Percentiles rank a stretch among this genome's conserved stretches.
These are phyloP conservation scores for Condylura cristata DNA, from an alignment of 2,113 vertebrate genomes.

Conservation along the genomic window DNA sequence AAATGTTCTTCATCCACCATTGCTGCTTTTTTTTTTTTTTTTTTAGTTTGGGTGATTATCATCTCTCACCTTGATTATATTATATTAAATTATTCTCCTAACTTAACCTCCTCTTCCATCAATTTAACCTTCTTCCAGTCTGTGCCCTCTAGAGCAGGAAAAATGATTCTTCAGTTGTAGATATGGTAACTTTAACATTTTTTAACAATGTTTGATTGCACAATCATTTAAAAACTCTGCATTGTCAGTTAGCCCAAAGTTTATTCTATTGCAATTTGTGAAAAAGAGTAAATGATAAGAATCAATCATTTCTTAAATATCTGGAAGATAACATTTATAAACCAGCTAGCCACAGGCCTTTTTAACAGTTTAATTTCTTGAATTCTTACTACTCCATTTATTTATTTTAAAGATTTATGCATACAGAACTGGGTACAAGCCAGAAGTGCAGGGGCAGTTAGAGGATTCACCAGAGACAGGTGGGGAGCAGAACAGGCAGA, in stretches of 20 bases:
- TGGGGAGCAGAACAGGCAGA: too few relatives aligned
- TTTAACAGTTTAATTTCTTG: not conserved
- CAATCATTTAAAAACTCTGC: not conserved
- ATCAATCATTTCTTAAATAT: constrained; percentile 14
- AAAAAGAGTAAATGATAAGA: not conserved
- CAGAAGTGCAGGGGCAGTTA: too few relatives aligned
- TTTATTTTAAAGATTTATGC: too few relatives aligned
- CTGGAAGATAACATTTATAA: not conserved
- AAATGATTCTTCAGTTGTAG: not conserved
- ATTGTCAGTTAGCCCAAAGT: not conserved
- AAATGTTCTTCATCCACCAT: not conserved
- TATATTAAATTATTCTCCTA: not conserved
- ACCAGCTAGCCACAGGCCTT: not conserved
- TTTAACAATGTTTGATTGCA: not conserved
- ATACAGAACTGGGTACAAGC: too few relatives aligned
- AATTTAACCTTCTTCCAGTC: not conserved
- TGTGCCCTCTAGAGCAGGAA: too few relatives aligned
- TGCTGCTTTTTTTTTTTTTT: not conserved
- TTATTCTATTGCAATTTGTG: not conserved
- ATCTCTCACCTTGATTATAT: not conserved
- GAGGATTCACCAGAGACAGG: too few relatives aligned
- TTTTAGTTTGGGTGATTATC: not conserved
- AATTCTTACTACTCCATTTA: not conserved
- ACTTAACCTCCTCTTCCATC: not conserved
- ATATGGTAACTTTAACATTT: not conserved